phyloP scores from a whole-genome alignment of 2,888 invertebrate genomes.

The Thumatha senex region DNA sequence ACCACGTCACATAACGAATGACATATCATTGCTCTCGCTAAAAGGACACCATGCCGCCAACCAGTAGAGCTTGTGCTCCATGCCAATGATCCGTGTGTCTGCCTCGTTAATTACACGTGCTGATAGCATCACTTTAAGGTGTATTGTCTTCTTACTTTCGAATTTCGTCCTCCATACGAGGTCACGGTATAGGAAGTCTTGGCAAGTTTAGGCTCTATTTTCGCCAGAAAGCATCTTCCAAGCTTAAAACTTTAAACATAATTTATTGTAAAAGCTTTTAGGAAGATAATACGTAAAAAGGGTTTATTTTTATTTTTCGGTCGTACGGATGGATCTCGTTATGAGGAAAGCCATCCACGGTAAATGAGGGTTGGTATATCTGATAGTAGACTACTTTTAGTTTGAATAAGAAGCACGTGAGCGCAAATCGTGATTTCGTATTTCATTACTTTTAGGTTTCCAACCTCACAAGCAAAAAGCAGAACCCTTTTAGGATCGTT shows the following conservation, averaged over 20 bases:
- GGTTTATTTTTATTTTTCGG: not conserved
- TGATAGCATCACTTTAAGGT: constrained; percentile 49
- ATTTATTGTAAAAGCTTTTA: not conserved
- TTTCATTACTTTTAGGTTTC: no score
- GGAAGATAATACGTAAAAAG: not conserved
- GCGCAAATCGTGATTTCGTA: no score
- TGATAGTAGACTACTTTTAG: no score
- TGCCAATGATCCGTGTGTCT: constrained; percentile 28
- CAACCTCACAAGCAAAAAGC: no score
- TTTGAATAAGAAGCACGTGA: no score
- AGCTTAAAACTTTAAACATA: not conserved
- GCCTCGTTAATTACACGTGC: constrained; percentile 52
- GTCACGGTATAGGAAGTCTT: constrained; percentile 44
- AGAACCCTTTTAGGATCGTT: no score
- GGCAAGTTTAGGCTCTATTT: constrained; percentile 30
- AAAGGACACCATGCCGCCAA: no score
- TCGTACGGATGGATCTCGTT: no score
- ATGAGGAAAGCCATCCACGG: no score
- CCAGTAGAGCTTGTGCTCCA: not conserved
- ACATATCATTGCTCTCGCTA: not conserved
- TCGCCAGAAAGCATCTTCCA: not conserved
- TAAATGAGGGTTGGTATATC: no score
- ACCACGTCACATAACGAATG: not conserved
- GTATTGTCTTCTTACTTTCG: constrained; percentile 60
- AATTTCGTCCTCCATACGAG: constrained; percentile 55